Percentiles rank a stretch among this genome's conserved stretches.
These are phyloP conservation scores for Smithornis capensis DNA, from an alignment of 2,113 vertebrate genomes.

Conservation along the genomic window DNA sequence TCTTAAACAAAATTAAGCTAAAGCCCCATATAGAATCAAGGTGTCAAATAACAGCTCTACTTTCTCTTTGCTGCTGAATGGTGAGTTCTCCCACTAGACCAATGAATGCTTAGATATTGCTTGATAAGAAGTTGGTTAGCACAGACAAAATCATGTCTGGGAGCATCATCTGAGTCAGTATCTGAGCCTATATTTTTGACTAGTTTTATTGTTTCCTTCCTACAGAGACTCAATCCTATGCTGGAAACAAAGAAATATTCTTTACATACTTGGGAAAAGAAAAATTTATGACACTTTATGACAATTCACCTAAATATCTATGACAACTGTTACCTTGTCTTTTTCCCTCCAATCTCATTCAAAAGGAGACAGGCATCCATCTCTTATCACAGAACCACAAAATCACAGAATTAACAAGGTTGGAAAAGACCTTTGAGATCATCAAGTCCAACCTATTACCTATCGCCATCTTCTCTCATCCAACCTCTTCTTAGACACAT, in stretches of 20 bases:
- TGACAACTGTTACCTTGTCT: neutral
- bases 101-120: neutral
- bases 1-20: neutral
- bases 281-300: neutral
- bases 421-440: no score
- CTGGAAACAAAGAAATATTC: neutral
- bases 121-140: neutral
- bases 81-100: neutral
- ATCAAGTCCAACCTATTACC: no score
- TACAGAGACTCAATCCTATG: neutral
- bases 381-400: no score
- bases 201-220: neutral
- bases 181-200: neutral
- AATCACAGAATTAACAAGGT: no score
- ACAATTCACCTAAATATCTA: neutral
- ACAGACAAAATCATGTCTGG: neutral
- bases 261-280: neutral
- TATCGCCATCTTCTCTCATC: no score
- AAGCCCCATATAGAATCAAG: neutral
- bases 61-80: neutral
- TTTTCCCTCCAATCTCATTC: neutral
- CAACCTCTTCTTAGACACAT: no score
- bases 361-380: neutral
- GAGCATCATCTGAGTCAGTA: neutral
- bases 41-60: neutral